Conservation (phyloP, 1,140 invertebrate species). For the Nephila pilipes region DNA sequence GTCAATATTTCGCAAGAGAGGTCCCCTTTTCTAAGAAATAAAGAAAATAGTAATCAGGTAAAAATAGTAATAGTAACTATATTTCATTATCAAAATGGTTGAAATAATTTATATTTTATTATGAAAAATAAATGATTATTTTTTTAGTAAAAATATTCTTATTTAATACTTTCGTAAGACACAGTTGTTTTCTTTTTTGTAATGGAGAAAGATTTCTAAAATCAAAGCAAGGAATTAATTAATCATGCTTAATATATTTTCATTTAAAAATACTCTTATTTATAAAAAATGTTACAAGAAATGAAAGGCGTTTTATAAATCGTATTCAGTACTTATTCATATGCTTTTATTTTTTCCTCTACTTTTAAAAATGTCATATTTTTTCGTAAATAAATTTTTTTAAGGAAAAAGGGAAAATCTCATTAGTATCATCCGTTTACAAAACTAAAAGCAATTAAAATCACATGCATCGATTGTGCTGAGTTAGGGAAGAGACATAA, state of each 20-base stretch:
- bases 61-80: too few relatives aligned
- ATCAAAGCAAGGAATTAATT: neutral
- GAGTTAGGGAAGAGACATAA: neutral
- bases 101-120: too few relatives aligned
- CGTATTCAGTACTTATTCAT: neutral
- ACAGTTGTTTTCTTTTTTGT: too few relatives aligned
- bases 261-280: neutral
- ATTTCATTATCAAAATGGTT: too few relatives aligned
- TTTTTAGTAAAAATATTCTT: too few relatives aligned
- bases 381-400: neutral
- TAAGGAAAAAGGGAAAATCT: neutral
- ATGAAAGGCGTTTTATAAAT: neutral
- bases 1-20: too few relatives aligned
- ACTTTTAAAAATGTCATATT: neutral
- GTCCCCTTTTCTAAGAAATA: too few relatives aligned
- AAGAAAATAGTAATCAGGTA: too few relatives aligned
- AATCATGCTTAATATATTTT: neutral
- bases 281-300: neutral
- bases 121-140: too few relatives aligned
- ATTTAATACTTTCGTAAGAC: too few relatives aligned
- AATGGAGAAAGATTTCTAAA: too few relatives aligned
- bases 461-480: neutral
- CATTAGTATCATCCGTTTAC: slow-evolving; percentile 9
- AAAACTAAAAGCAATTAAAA: slow-evolving; percentile 50
- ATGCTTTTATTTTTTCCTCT: neutral